Conservation (phyloP, 2,888 invertebrate species). For the Diarsia brunnea region DNA sequence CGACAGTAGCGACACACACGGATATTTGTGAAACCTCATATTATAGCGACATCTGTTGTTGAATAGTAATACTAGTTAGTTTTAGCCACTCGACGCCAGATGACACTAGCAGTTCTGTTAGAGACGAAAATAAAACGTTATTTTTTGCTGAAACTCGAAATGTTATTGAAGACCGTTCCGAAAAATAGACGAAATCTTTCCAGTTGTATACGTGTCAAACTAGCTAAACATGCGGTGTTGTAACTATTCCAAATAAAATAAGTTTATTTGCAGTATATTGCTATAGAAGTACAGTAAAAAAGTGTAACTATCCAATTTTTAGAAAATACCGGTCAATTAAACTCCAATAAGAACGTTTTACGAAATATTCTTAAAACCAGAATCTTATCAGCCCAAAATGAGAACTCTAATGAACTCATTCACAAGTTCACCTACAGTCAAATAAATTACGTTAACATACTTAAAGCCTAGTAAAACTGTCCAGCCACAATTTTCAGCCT, state of each 20-base stretch:
- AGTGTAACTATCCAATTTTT: background rate
- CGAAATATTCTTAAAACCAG: background rate
- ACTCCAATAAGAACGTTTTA: background rate
- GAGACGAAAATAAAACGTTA: rapidly evolving
- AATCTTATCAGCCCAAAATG: background rate
- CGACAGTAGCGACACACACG: slow-evolving; percentile 55
- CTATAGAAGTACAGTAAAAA: background rate
- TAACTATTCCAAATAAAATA: background rate
- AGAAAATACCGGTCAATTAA: too few relatives aligned
- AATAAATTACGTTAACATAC: slow-evolving; percentile 25
- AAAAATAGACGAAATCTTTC: background rate
- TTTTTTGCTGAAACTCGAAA: background rate
- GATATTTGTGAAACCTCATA: slow-evolving; percentile 43
- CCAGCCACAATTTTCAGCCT: slow-evolving; percentile 54
- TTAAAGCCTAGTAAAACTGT: slow-evolving; percentile 26
- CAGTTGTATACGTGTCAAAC: background rate
- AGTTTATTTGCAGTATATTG: background rate
- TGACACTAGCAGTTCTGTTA: slow-evolving; percentile 44
- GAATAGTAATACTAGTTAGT: slow-evolving; percentile 46
- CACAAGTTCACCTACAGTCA: background rate
- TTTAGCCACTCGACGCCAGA: slow-evolving; percentile 64
- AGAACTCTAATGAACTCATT: background rate
- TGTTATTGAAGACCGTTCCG: background rate
- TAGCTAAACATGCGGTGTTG: background rate
- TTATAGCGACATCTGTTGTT: slow-evolving; percentile 58